Evolutionary conservation across 1,140 invertebrate genomes (phyloP).

Genomic region (Sminthurides bifidus): DNA sequence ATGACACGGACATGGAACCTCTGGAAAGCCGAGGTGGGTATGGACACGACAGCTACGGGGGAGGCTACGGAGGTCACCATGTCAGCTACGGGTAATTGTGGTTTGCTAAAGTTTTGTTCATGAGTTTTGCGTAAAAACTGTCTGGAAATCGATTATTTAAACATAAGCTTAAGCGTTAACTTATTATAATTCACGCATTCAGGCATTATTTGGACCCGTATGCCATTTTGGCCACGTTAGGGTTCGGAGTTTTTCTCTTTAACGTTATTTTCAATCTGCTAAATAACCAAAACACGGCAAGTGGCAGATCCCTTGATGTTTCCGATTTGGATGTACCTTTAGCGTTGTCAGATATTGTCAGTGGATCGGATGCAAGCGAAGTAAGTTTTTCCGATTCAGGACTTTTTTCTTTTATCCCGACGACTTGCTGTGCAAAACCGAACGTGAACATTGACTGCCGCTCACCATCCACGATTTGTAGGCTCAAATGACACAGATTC

Average conservation of each 20-base stretch:
- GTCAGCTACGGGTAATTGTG: slow-evolving; percentile 30
- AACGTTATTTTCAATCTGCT: slow-evolving; percentile 34
- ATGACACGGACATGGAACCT: slow-evolving; percentile 23
- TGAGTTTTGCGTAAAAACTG: no score
- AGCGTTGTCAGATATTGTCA: slow-evolving; percentile 26
- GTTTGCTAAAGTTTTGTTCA: not conserved
- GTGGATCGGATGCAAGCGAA: slow-evolving; percentile 14
- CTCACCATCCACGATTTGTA: not conserved
- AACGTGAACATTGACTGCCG: not conserved
- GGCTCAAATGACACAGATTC: not conserved
- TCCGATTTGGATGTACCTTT: slow-evolving; percentile 31
- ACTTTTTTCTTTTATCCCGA: not conserved
- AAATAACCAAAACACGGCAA: slow-evolving; percentile 23
- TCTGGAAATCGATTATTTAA: no score
- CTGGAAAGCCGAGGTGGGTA: slow-evolving; percentile 24
- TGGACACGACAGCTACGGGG: slow-evolving; percentile 19
- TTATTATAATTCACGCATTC: no score
- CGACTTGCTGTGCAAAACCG: not conserved
- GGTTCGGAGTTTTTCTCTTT: slow-evolving; percentile 33
- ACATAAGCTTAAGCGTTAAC: no score
- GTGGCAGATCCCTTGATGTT: slow-evolving; percentile 31
- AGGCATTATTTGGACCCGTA: slow-evolving; percentile 33
- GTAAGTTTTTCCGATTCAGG: slow-evolving; percentile 12
- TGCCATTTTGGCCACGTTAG: slow-evolving; percentile 33
- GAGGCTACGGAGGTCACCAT: slow-evolving; percentile 24